Conservation (phyloP, 2,888 invertebrate genomes). For the Drosophila pseudotalamancana region DNA sequence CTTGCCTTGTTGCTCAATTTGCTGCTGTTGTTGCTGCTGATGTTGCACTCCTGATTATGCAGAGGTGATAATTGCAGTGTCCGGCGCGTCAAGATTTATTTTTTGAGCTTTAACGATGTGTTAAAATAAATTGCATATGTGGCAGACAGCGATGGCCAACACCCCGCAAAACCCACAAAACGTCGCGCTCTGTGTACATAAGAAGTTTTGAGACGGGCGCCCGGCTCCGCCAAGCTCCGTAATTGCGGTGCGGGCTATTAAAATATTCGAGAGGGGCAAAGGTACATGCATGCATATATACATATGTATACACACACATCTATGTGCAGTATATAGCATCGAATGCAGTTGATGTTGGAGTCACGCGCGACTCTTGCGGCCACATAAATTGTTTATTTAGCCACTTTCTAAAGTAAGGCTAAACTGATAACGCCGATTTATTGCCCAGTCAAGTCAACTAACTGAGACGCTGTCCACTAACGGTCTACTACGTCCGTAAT, state of each 20-base stretch:
- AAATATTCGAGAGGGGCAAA: constrained; percentile 51
- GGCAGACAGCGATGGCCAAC: constrained; percentile 24
- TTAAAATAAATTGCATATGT: constrained; percentile 82
- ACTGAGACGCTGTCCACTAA: constrained; percentile 46
- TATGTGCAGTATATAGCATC: neutral
- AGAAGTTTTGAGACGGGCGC: constrained; percentile 58
- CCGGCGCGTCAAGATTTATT: constrained; percentile 81
- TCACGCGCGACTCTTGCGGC: constrained; percentile 25
- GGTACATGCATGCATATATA: neutral
- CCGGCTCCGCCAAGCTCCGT: constrained; percentile 24
- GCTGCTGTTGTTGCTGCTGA: constrained; percentile 18
- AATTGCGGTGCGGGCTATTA: constrained; percentile 67
- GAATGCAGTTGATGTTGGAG: neutral
- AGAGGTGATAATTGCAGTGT: constrained; percentile 83
- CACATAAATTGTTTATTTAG: constrained; percentile 45
- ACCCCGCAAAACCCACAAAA: constrained; percentile 65
- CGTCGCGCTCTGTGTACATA: constrained; percentile 76
- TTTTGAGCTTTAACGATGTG: constrained; percentile 82
- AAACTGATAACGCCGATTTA: no score
- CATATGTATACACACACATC: neutral
- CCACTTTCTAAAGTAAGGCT: constrained; percentile 60
- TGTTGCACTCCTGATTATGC: constrained; percentile 68
- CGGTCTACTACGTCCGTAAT: constrained; percentile 62
- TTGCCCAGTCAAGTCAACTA: constrained; percentile 49
- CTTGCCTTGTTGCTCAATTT: constrained; percentile 48